phyloP scores from a whole-genome alignment of 2,888 invertebrate genomes.

The Caenorhabditis panamensis region DNA sequence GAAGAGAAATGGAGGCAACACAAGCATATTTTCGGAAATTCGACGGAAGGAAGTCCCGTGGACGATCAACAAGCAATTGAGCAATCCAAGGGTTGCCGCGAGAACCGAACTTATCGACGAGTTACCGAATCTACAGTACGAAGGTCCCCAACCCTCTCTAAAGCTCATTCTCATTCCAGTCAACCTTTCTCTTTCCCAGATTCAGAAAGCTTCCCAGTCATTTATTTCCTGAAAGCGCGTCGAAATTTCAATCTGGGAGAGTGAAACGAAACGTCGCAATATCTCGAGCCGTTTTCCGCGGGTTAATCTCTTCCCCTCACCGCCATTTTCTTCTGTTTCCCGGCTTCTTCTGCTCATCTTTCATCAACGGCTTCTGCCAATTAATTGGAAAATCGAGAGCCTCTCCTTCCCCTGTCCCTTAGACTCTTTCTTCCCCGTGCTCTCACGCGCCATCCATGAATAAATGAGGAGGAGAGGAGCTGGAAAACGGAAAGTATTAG shows the following conservation, averaged over 20 bases:
- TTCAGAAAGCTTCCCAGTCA: neutral
- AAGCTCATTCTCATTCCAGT: neutral
- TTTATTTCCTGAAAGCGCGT: neutral
- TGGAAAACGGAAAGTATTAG: conserved; percentile 31
- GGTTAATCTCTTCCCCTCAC: conserved; percentile 15
- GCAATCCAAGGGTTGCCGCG: no score
- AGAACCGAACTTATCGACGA: no score
- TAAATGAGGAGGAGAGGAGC: conserved; percentile 7
- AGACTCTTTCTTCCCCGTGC: conserved; percentile 4
- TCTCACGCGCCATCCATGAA: neutral
- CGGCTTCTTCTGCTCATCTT: conserved; percentile 41
- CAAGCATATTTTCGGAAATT: conserved; percentile 18
- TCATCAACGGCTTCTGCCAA: conserved; percentile 34
- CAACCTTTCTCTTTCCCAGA: neutral
- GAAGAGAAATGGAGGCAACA: neutral
- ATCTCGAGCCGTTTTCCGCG: neutral
- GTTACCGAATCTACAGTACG: no score
- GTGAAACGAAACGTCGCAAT: conserved; percentile 30
- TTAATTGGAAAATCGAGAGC: conserved; percentile 56
- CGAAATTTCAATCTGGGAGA: conserved; percentile 32
- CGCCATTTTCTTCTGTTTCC: conserved; percentile 27
- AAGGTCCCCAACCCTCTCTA: no score
- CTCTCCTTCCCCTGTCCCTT: no score
- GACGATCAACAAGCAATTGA: conserved; percentile 32
- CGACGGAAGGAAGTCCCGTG: conserved; percentile 14